Base-by-base conservation (phyloP, 2,113 vertebrate species). In the Lanius ludovicianus region DNA sequence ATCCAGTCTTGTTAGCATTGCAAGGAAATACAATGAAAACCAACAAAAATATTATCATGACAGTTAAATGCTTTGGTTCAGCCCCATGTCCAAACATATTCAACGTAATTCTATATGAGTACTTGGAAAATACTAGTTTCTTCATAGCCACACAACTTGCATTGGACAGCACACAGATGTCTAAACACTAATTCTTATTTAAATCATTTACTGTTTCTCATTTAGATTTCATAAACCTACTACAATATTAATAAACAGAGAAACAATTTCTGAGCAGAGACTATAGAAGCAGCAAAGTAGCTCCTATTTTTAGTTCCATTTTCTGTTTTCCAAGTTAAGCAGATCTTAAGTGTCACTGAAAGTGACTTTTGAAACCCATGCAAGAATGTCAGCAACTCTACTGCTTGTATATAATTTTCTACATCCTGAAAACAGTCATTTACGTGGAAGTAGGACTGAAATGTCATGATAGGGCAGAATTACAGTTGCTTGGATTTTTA, bases 361-460 rank as follows among this genome's bases (percentile, higher is more conserved):
- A 85, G 8, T 25, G 30, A 84, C 49, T 93, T 82, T 53, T 82
- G 62, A 87, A 93, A 89, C 9, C 23, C 41, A 39, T 7, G 77
- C 23, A 91, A 79, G 57, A 68, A 78, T n/a, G 35, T 93, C 93
- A 94, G 74, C 81, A 87, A 13, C 20, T 75, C 60, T 62, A n/a
- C 39, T 0, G 0, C 74, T 80, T 37, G 21, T 60, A 41, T 93
- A 62, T 90, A 57, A 80, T 93, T 90, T 92, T 69, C 71, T 80
- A 62, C 75, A 87, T 93, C 71, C 77, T 96, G 95, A 94, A 94
- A 94, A 87, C 64, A 89, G 31, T 70, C 82, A 96, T 93, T 97
- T 95, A 75, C 20, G 9, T 63, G 62, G 64, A 93, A 84, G 56
- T 33, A 79, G 56, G 56, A 91, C 19, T 86, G 60, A 84, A 93